Base-by-base conservation (phyloP, 2,888 invertebrate species). In the Lomographa bimaculata region DNA sequence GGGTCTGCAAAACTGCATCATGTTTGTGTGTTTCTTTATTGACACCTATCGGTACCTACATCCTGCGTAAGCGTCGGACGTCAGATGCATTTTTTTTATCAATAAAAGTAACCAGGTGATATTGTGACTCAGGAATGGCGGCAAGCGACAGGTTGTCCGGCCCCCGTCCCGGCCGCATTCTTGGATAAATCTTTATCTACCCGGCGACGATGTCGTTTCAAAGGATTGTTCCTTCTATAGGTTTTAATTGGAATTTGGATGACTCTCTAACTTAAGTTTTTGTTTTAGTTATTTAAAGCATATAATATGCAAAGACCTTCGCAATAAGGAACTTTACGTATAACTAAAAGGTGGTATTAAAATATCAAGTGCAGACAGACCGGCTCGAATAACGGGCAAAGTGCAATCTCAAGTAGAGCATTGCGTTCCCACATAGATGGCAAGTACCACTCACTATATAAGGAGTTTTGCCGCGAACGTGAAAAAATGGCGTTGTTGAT, bases 341-440 rank as follows among this genome's bases (percentile, higher is more conserved):
- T 37, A 16, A 6, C 34, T 26, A 41, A 38, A 35, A 36, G 41
- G 41, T 42, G 30, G 36, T 18, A 30, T 32, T 36, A 30, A 36
- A 36, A 26, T 33, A 54, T 33, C 49, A 49, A 52, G 50, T 56
- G 55, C 51, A 52, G 49, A 55, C 57, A 54, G 48, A 57, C 42
- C 54, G 54, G 52, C 57, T 61, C 61, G 50, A 48, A 57, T 80
- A 78, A 62, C 65, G 58, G 74, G 68, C 59, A 42, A 60, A 60
- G 53, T 66, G 64, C 71, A 74, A 52, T 57, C 48, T 65, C 68
- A 84, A 83, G 63, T 81, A 53, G 84, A 82, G 79, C 85, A 71
- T 78, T 79, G 70, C 77, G 74, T 85, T 86, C 85, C 74, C 85
- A 86, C 78, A 76, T 71, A 68, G 67, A 71, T 7, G 25, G 17